Percentiles rank a stretch among this genome's conserved stretches.
Conservation (phyloP, 2,797 vertebrate species). For the Enteromius trimaculatus region DNA sequence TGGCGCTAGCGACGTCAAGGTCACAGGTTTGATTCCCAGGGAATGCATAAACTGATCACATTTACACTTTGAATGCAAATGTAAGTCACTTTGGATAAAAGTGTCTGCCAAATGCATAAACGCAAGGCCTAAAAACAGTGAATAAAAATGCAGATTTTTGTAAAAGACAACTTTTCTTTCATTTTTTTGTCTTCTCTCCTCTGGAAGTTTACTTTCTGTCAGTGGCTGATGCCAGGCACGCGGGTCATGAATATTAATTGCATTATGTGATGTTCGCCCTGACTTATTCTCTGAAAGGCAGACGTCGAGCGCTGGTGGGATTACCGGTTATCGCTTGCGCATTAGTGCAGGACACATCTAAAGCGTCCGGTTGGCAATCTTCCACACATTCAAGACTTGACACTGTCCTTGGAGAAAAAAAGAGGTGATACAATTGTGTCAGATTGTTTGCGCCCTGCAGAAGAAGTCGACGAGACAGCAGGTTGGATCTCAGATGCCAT, state of each 20-base stretch:
- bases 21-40: not conserved
- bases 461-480: slow-evolving; percentile 25
- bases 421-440: slow-evolving; percentile 26
- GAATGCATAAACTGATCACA: not conserved
- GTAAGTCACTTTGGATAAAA: slow-evolving; percentile 7
- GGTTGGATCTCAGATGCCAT: slow-evolving; percentile 51
- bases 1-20: not conserved
- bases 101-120: not conserved
- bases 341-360: not conserved
- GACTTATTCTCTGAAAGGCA: slow-evolving; percentile 6
- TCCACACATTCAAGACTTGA: not conserved
- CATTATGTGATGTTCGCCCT: not conserved
- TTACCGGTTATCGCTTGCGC: not conserved
- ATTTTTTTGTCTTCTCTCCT: not conserved
- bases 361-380: not conserved
- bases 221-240: not conserved
- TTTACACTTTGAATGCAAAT: not conserved
- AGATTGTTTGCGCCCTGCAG: slow-evolving; percentile 40
- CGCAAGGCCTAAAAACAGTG: not conserved
- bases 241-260: slow-evolving; percentile 18
- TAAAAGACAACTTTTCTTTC: not conserved
- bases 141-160: not conserved
- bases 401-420: not conserved
- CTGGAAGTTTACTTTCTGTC: not conserved
- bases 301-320: not conserved